Conservation (phyloP, 2,888 invertebrate species). For the Diarsia brunnea region DNA sequence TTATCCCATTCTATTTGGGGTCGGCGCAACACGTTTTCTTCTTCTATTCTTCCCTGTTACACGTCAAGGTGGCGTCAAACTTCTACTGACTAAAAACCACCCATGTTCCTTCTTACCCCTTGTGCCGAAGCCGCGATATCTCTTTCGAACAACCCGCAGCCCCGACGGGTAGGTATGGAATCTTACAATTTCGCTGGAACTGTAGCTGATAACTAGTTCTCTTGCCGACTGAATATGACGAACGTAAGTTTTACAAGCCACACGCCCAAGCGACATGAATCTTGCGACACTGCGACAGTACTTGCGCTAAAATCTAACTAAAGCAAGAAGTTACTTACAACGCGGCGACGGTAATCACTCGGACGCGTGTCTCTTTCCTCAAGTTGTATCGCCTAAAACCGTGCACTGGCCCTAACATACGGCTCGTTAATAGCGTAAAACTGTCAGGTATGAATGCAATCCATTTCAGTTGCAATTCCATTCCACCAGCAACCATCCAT, state of each 20-base stretch:
- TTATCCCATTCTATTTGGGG: no score
- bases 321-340: background rate
- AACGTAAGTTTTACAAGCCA: background rate
- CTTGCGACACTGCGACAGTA: background rate
- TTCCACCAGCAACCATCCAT: conserved; percentile 70
- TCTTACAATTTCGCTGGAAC: background rate
- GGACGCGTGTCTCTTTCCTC: background rate
- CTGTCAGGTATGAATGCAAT: conserved; percentile 73
- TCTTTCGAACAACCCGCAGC: no score
- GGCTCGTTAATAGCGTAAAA: conserved; percentile 80
- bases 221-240: background rate
- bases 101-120: no score
- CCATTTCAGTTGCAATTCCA: conserved; percentile 81
- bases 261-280: background rate
- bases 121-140: no score
- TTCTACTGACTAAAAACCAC: no score
- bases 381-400: background rate
- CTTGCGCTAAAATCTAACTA: background rate
- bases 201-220: background rate
- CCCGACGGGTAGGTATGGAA: background rate
- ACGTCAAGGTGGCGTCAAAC: no score
- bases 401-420: conserved; percentile 27
- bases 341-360: no score
- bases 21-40: no score
- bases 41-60: no score